Base-by-base conservation (phyloP, 2,113 vertebrate species). In the Tangachromis dhanisi region DNA sequence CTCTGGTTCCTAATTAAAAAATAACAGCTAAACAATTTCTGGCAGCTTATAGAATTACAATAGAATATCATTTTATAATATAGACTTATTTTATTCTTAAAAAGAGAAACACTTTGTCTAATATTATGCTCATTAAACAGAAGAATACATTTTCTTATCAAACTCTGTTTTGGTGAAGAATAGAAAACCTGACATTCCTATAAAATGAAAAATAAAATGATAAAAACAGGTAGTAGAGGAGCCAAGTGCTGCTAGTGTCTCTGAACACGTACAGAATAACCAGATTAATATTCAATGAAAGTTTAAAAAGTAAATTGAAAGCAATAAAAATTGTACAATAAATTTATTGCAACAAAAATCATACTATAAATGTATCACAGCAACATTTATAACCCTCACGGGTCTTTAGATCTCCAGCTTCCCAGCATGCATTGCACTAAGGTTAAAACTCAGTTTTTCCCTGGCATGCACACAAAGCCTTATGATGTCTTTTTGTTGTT, bases 341-440 rank as follows among this genome's bases (percentile, higher is more conserved):
- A n/a, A n/a, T 66, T n/a, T 66, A 66, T 35, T 66, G 9, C 59
- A 63, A n/a, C 3, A 63, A 63, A 0, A n/a, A 63, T 66, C 61
- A 3, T 2, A 35, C 7, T 66, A n/a, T 66, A 66, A 12, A 66
- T n/a, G 0, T 66, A 66, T 66, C 31, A 35, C 31, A 66, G 31
- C 61, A 35, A 35, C 31, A 47, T 49, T 2, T 19, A 11, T 47
- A 47, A 76, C 68, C 40, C 40, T 29, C 9, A 5, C 2, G 3
- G 16, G 24, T 29, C 13, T 45, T 49, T 31, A 29, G 42, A 12
- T 0, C 24, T 19, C 9, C 24, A 31, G 24, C 61, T 90, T 92
- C 73, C 73, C 83, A 85, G 73, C 73, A 85, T 85, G 83, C 83
- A 61, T 38, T 57, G 16, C 71, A 49, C 9, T 61, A n/a, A 59